Evolutionary conservation across 1,140 invertebrate genomes (phyloP), one percentile per base, ranked within the genome.

Genomic region (Drosophila equinoxialis): DNA sequence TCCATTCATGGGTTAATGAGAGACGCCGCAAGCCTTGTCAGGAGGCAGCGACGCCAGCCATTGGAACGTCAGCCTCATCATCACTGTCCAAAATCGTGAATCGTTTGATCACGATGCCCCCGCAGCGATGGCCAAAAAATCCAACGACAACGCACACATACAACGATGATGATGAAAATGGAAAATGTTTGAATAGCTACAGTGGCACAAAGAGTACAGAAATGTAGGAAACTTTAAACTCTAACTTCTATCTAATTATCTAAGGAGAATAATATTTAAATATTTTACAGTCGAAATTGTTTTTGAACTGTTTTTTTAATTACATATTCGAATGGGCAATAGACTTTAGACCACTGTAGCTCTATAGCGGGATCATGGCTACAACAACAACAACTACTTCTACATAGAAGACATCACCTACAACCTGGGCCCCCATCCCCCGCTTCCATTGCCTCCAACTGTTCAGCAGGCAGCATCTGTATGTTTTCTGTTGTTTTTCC

Each of bases 61-160:
- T 72, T 79, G 79, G 57, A 73, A 76, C 73, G 70, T 69, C 70
- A 73, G 55, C 61, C 23, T 63, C 61, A 75, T 45, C 71, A 68
- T 65, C 63, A 78, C 68, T 78, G 75, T 86, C 71, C 74, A 66
- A 84, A 72, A 76, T 86, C 82, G 82, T 85, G 81, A 30, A 30
- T 71, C 71, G 78, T 72, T 81, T 81, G 82, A 85, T 85, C 82
- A 85, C 82, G 82, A 78, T 75, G 78, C 82, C 68, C 81, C 81
- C 73, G 63, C 59, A 73, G 65, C 65, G 65, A 62, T 69, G 45
- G 10, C 45, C 45, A 51, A 48, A 48, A 51, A 51, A 51, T 30
- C 17, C 17, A 51, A 20, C 45, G 45, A 51, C 45, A 51, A 11
- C 6, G 23, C 23, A 30, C 30, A 30, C 30, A 30, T 20, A 51